Base-by-base conservation (phyloP, 2,797 vertebrate genomes). In the Malurus leucopterus region DNA sequence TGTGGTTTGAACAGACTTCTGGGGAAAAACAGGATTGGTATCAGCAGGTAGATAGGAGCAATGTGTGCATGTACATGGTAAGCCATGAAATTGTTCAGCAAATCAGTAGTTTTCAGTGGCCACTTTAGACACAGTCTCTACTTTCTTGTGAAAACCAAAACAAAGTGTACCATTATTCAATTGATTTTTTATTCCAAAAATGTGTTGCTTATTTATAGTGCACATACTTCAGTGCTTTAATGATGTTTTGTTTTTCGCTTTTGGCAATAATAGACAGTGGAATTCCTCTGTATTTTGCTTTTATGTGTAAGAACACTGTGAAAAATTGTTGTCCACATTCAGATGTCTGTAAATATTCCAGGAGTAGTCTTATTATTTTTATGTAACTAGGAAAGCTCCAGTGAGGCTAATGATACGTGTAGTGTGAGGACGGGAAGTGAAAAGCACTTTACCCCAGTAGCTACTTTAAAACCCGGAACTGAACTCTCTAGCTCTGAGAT, bases 331-430 rank as follows among this genome's bases (percentile, higher is more conserved):
- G 9, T 75, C 44, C n/a, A 19, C 23, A 36, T 58, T 73, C n/a
- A 58, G 17, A 2, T 71, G 26, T 27, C 49, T 74, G 16, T 85
- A 65, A 77, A 47, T 70, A 65, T 34, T 77, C 20, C 41, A 73
- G 22, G 11, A 63, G 5, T 14, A 47, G 8, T 78, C 19, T 54
- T 77, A 47, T 9, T 57, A 58, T 54, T 74, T 62, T 49, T 58
- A 9, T 71, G 0, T 21, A 61, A 55, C 24, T 29, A 26, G 14
- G 34, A 76, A 76, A 68, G 16, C 47, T 73, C 6, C 29, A 53
- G 0, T 40, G 43, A 47, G 26, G 13, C 27, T 76, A 76, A 24
- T 64, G 29, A 17, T 63, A 46, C 0, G 0, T 50, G 1, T 46
- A 29, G 30, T 41, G 15, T 36, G 32, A 59, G 30, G 36, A 29